Percentiles rank a stretch among this genome's conserved stretches.
phyloP scores from a whole-genome alignment of 30 jellyfish, hydroid and myxozoan species.

The Pelagia noctiluca region DNA sequence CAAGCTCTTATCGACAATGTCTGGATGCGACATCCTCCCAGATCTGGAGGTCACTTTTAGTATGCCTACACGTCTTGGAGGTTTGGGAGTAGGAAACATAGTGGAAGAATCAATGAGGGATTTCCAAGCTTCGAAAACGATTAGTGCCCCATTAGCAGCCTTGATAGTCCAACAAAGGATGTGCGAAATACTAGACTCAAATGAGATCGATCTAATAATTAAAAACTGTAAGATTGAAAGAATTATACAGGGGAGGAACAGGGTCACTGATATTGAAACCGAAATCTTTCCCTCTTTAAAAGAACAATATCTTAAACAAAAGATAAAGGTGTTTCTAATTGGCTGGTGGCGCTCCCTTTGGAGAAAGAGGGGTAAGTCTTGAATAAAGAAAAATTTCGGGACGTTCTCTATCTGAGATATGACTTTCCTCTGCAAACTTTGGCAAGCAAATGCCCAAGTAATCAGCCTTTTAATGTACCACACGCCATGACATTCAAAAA shows the following conservation, averaged over 20 bases:
- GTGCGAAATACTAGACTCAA: not conserved
- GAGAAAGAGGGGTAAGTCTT: too few species aligned
- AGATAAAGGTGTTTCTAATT: not conserved
- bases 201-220: not conserved
- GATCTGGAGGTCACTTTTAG: too few species aligned
- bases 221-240: not conserved
- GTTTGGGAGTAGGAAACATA: too few species aligned
- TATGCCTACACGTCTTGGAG: too few species aligned
- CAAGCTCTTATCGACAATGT: too few species aligned
- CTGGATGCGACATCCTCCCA: too few species aligned
- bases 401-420: not conserved
- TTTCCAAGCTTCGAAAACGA: too few species aligned
- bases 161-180: not conserved
- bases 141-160: conserved; percentile 3
- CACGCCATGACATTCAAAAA: not conserved
- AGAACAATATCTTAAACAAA: not conserved
- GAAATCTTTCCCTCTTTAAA: not conserved
- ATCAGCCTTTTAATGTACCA: not conserved
- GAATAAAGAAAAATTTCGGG: not conserved
- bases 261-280: not conserved
- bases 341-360: too few species aligned
- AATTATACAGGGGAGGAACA: not conserved
- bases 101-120: too few species aligned
- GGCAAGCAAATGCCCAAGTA: not conserved
- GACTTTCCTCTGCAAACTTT: not conserved